Conservation (phyloP, 2,888 invertebrate genomes). For the Clitarchus hookeri region DNA sequence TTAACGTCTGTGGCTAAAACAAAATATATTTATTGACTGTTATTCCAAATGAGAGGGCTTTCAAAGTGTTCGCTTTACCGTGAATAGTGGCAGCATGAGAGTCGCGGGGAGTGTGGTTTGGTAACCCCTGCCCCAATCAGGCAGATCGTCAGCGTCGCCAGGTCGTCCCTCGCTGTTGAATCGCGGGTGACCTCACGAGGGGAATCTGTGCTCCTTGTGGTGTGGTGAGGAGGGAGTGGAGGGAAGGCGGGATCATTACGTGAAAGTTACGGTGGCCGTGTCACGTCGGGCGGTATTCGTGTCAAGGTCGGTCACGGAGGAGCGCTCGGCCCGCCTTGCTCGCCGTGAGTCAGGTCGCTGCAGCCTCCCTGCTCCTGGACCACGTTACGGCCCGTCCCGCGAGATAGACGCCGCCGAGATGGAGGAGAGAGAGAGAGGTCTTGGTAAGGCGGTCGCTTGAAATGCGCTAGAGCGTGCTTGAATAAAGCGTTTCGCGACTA, state of each 20-base stretch:
- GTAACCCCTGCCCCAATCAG: too few species aligned
- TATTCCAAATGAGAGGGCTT: too few species aligned
- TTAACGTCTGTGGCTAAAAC: too few species aligned
- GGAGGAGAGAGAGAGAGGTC: too few species aligned
- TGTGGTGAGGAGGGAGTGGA: neutral
- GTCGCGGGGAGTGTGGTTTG: neutral
- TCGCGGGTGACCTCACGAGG: neutral
- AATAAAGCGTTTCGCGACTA: too few species aligned
- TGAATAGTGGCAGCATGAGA: neutral
- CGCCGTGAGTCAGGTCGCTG: neutral
- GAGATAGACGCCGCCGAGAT: too few species aligned
- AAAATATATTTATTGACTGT: too few species aligned
- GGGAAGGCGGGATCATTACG: constrained; percentile 14
- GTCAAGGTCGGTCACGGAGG: neutral
- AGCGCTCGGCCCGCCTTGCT: neutral
- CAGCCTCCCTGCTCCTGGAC: neutral
- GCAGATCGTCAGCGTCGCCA: too few species aligned
- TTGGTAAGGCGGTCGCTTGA: too few species aligned
- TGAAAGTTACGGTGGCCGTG: neutral
- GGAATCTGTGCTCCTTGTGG: neutral
- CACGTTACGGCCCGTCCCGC: too few species aligned
- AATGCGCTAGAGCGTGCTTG: too few species aligned
- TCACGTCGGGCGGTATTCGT: neutral
- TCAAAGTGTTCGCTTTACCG: too few species aligned
- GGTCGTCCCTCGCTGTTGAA: neutral